Conservation (phyloP, 2,888 invertebrate genomes). For the Calameuta idolon region DNA sequence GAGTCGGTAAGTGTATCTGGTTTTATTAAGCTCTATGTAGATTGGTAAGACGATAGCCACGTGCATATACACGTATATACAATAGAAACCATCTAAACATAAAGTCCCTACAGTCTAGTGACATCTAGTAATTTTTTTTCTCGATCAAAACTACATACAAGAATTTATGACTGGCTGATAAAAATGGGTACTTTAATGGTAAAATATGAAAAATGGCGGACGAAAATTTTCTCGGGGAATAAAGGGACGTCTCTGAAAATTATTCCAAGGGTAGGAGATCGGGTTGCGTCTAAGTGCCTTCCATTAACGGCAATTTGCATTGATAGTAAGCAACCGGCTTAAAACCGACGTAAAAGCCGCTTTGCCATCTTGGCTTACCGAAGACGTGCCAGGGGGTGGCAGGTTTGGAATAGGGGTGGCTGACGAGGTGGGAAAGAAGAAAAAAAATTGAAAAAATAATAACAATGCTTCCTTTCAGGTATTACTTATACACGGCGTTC, state of each 20-base stretch:
- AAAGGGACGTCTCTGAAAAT: background rate
- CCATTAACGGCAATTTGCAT: slow-evolving; percentile 64
- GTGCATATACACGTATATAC: too few species aligned
- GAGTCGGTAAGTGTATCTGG: background rate
- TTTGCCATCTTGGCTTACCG: slow-evolving; percentile 42
- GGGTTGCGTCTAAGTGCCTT: slow-evolving; percentile 61
- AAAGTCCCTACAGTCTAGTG: background rate
- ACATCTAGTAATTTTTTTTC: background rate
- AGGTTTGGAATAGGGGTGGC: background rate
- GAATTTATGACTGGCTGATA: background rate
- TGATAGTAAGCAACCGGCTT: slow-evolving; percentile 58
- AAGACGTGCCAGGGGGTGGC: background rate
- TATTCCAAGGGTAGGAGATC: slow-evolving; percentile 31
- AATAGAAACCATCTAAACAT: background rate
- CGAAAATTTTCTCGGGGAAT: background rate
- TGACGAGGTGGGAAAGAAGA: too few species aligned
- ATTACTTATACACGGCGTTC: background rate
- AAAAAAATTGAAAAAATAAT: background rate
- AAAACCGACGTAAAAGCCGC: slow-evolving; percentile 58
- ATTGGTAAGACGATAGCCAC: background rate
- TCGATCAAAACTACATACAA: background rate
- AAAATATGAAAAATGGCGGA: background rate
- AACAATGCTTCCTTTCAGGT: background rate
- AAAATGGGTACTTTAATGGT: background rate
- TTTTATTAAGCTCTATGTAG: background rate